Evolutionary conservation across 2,113 vertebrate species (phyloP).

Genomic region (Oreocharis arfaki): DNA sequence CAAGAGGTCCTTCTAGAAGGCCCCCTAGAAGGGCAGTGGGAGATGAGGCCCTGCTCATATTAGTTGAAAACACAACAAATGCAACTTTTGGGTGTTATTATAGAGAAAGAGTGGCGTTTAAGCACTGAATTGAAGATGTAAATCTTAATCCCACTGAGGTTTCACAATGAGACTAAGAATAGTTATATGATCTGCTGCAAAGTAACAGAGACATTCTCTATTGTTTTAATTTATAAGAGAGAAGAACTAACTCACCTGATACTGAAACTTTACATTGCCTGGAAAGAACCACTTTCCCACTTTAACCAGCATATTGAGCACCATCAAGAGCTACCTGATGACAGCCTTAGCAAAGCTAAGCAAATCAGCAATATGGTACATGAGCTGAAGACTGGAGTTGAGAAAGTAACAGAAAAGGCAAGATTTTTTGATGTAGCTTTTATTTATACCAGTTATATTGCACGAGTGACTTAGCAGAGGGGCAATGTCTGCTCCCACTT

Average conservation of each 20-base stretch:
- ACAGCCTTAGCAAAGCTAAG: slow-evolving; percentile 76
- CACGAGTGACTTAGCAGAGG: rapidly evolving
- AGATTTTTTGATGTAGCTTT: neutral
- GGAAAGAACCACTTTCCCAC: slow-evolving; percentile 78
- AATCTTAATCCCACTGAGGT: neutral
- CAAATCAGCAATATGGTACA: slow-evolving; percentile 81
- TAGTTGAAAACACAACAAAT: neutral
- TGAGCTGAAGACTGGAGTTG: slow-evolving; percentile 75
- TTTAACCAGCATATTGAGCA: slow-evolving; percentile 74
- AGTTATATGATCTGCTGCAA: neutral
- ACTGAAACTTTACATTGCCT: slow-evolving; percentile 78
- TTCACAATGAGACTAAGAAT: neutral
- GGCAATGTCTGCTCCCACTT: neutral
- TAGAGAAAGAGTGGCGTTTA: neutral
- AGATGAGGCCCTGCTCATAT: rapidly evolving
- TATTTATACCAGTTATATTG: neutral
- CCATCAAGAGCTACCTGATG: slow-evolving; percentile 65
- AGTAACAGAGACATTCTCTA: neutral
- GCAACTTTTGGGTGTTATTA: neutral
- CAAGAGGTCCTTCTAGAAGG: neutral
- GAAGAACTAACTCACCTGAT: slow-evolving; percentile 78
- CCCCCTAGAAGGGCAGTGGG: neutral
- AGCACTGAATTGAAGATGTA: neutral
- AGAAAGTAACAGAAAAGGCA: slow-evolving; percentile 80
- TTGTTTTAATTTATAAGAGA: slow-evolving; percentile 48